These are phyloP conservation scores for Thaleichthys pacificus DNA, from an alignment of 2,797 vertebrate genomes.

Conservation along the genomic window DNA sequence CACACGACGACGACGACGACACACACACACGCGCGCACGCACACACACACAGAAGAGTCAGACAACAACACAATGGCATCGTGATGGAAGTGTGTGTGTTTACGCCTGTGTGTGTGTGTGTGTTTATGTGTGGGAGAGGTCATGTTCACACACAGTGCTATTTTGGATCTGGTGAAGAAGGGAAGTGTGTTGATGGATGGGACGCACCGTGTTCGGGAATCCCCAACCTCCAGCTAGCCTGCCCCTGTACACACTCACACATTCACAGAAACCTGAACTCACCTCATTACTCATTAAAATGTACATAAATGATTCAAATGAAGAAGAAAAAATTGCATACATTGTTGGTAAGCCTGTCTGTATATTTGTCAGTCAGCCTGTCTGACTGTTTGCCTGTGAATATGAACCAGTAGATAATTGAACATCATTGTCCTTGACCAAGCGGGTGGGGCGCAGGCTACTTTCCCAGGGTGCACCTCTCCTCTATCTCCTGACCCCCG, in stretches of 20 bases:
- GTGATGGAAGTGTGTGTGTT: not conserved
- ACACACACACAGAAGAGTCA: not conserved
- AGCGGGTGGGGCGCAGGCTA: slow-evolving; percentile 44
- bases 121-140: slow-evolving; percentile 75
- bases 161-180: slow-evolving; percentile 72
- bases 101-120: slow-evolving; percentile 16
- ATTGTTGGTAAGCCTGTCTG: no score
- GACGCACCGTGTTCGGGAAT: slow-evolving; percentile 52
- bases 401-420: not conserved
- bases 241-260: slow-evolving; percentile 20
- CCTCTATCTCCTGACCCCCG: slow-evolving; percentile 48
- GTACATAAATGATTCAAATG: not conserved
- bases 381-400: slow-evolving; percentile 11
- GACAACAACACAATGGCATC: not conserved
- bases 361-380: not conserved
- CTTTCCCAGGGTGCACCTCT: slow-evolving; percentile 56
- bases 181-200: slow-evolving; percentile 79
- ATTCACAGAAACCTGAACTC: not conserved
- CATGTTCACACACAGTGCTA: slow-evolving; percentile 77
- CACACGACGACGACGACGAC: slow-evolving; percentile 25
- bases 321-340: not conserved
- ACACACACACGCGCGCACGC: slow-evolving; percentile 8
- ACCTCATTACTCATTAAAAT: not conserved
- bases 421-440: no score
- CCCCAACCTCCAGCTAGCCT: slow-evolving; percentile 35